These are phyloP conservation scores for Rhyacophila evoluta DNA, from an alignment of 2,888 invertebrate species.

Conservation along the genomic window DNA sequence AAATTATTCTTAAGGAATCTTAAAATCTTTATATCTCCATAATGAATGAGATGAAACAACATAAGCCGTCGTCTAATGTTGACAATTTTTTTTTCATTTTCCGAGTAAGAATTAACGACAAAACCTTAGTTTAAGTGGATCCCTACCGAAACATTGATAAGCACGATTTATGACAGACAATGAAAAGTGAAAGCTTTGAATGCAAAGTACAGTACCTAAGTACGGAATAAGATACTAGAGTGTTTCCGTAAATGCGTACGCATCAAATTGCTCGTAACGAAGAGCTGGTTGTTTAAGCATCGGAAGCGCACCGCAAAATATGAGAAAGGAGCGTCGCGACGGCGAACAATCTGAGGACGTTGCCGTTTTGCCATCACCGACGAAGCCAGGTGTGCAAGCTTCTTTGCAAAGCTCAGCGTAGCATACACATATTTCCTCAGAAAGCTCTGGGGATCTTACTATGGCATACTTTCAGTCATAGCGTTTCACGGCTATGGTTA, in stretches of 20 bases:
- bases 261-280: constrained; percentile 6
- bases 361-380: background rate
- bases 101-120: background rate
- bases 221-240: background rate
- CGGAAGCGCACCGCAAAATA: constrained; percentile 22
- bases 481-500: background rate
- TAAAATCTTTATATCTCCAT: too few relatives aligned
- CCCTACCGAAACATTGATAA: background rate
- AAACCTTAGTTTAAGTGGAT: background rate
- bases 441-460: background rate
- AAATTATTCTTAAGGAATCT: too few relatives aligned
- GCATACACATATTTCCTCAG: background rate
- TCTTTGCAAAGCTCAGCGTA: background rate
- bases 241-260: background rate
- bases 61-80: too few relatives aligned
- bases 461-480: background rate
- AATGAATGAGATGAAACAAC: too few relatives aligned
- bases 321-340: background rate
- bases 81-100: too few relatives aligned
- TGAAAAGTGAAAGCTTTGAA: background rate
- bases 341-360: background rate
- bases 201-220: background rate
- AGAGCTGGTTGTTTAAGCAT: background rate
- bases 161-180: background rate
- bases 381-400: background rate